Evolutionary conservation across 2,888 invertebrate species (phyloP).

Genomic region (Geophilus truncorum): DNA sequence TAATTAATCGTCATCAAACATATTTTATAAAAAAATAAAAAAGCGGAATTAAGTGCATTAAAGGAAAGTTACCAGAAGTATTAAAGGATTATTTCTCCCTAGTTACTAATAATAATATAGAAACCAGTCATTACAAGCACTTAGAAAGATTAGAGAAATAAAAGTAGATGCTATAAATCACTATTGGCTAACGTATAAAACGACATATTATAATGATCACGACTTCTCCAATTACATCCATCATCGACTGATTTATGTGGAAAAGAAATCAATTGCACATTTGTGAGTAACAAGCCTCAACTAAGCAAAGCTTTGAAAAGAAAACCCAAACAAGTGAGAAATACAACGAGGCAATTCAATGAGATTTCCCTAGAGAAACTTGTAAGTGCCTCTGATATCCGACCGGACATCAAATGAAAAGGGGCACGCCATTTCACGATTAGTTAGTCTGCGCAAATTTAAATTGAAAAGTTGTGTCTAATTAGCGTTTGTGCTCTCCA

Average conservation of each 20-base stretch:
- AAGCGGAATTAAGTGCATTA: too few relatives aligned
- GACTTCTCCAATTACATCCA: neutral
- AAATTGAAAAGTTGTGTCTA: constrained; percentile 20
- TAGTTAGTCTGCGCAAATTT: neutral
- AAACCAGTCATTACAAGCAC: too few relatives aligned
- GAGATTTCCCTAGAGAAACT: constrained; percentile 9
- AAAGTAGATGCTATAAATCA: neutral
- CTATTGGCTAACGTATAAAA: neutral
- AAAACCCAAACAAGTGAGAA: constrained; percentile 2
- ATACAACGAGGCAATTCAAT: neutral
- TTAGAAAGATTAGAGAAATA: too few relatives aligned
- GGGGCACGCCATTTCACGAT: constrained; percentile 15
- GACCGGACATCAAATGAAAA: constrained; percentile 14
- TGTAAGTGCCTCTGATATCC: constrained; percentile 12
- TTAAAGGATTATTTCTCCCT: too few relatives aligned
- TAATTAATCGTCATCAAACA: too few relatives aligned
- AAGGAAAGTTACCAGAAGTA: too few relatives aligned
- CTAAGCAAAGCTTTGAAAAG: neutral
- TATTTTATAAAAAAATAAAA: too few relatives aligned
- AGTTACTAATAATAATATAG: too few relatives aligned
- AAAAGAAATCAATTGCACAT: neutral
- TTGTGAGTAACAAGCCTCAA: neutral
- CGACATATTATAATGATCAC: neutral
- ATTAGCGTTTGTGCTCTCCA: constrained; percentile 1
- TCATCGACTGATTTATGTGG: neutral